These are phyloP conservation scores for Rhimphoctona megacephalus DNA, from an alignment of 2,888 invertebrate species.

Conservation along the genomic window DNA sequence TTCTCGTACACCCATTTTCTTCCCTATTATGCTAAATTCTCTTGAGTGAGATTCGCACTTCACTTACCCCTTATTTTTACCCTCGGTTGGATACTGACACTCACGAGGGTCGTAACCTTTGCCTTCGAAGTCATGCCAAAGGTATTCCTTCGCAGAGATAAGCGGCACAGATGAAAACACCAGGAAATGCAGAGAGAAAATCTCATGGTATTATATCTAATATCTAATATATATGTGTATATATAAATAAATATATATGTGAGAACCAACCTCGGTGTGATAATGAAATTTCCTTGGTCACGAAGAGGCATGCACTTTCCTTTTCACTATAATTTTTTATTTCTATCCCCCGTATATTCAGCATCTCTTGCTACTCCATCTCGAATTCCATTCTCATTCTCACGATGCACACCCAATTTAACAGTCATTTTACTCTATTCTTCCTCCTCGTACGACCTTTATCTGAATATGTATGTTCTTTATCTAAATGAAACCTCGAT, in stretches of 20 bases:
- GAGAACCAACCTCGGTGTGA: conserved; percentile 33
- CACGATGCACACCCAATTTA: conserved; percentile 1
- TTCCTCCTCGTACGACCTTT: conserved; percentile 26
- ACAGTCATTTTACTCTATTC: not conserved
- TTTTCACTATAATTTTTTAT: conserved; percentile 27
- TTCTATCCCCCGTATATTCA: conserved; percentile 6
- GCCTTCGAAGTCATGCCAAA: conserved; percentile 47
- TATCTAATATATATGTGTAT: not conserved
- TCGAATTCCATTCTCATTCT: conserved; percentile 40
- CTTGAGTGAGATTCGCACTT: conserved; percentile 24
- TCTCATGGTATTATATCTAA: conserved; percentile 23
- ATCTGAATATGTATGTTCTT: too few species aligned
- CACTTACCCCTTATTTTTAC: conserved; percentile 2
- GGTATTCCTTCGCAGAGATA: conserved; percentile 13
- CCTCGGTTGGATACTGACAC: not conserved
- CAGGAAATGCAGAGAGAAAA: conserved; percentile 34
- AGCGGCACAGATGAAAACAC: not conserved
- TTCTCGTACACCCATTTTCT: conserved; percentile 2
- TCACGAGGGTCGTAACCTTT: conserved; percentile 54
- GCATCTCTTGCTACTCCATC: conserved; percentile 30
- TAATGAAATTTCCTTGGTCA: conserved; percentile 67
- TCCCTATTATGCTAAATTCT: conserved; percentile 36
- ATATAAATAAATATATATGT: not conserved
- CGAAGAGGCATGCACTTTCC: conserved; percentile 43
- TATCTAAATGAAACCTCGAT: not conserved